These are phyloP conservation scores for Hydrophis major DNA, from an alignment of 2,797 vertebrate species.

Conservation along the genomic window DNA sequence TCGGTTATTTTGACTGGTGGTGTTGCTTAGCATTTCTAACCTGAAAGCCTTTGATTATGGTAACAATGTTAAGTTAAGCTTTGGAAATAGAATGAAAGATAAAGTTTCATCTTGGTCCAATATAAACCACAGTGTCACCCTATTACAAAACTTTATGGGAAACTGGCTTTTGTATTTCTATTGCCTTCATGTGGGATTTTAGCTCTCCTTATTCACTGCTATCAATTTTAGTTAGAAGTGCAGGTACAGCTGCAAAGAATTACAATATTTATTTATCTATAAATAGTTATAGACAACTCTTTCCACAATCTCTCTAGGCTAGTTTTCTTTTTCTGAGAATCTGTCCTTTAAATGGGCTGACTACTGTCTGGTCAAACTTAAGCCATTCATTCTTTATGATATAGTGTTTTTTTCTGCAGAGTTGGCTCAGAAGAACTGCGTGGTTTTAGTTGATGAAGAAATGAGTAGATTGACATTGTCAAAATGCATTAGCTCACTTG, in stretches of 20 bases:
- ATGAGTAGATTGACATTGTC: neutral
- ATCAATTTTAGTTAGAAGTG: neutral
- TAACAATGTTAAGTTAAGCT: neutral
- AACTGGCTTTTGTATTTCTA: neutral
- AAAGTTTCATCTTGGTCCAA: neutral
- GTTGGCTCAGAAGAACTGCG: neutral
- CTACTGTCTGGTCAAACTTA: neutral
- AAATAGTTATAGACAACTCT: neutral
- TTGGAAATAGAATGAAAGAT: neutral
- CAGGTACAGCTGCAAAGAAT: neutral
- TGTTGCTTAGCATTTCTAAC: neutral
- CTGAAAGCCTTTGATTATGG: neutral
- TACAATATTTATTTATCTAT: neutral
- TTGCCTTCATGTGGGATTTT: neutral
- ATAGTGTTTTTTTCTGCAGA: neutral
- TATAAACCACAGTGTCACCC: neutral
- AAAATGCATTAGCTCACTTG: neutral
- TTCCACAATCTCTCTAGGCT: neutral
- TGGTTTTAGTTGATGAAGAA: neutral
- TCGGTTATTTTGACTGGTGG: neutral
- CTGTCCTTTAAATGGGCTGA: neutral
- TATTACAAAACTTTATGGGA: neutral
- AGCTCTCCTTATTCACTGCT: neutral
- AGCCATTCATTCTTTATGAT: neutral
- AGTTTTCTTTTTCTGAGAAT: neutral